Conservation (phyloP, 1,140 invertebrate genomes). For the Drosophila sproati region DNA sequence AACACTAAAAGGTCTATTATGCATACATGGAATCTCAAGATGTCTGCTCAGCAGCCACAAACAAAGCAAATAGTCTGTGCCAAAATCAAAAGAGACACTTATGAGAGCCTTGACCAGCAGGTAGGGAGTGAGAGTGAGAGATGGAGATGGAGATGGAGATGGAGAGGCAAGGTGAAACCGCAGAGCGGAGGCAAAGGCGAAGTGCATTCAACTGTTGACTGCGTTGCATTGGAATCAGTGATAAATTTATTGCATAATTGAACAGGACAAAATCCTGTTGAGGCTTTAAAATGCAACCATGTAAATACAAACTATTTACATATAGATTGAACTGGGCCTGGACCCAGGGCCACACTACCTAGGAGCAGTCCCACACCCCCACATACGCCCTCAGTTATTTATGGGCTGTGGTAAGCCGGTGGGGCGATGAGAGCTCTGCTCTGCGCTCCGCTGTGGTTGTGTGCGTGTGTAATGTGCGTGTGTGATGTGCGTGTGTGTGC, state of each 20-base stretch:
- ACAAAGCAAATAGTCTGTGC: slow-evolving; percentile 40
- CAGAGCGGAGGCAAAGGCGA: slow-evolving; percentile 8
- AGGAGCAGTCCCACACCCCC: slow-evolving; percentile 18
- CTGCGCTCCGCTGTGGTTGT: slow-evolving; percentile 14
- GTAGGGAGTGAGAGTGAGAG: background rate
- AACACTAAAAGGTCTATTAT: slow-evolving; percentile 7
- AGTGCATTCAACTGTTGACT: slow-evolving; percentile 45
- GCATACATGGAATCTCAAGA: slow-evolving; percentile 31
- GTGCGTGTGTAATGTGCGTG: slow-evolving; percentile 20
- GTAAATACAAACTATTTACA: slow-evolving; percentile 57
- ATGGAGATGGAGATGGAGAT: background rate
- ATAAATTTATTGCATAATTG: slow-evolving; percentile 83
- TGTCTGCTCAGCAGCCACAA: slow-evolving; percentile 34
- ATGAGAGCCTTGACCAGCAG: background rate
- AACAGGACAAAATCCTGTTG: slow-evolving; percentile 67
- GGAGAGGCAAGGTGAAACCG: slow-evolving; percentile 7
- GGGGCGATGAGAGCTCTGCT: slow-evolving; percentile 12
- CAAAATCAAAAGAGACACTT: slow-evolving; percentile 56
- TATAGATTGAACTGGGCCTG: slow-evolving; percentile 45
- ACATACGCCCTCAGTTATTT: slow-evolving; percentile 61
- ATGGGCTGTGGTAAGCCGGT: slow-evolving; percentile 64
- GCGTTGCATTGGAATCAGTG: slow-evolving; percentile 56
- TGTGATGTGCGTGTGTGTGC: slow-evolving; percentile 24
- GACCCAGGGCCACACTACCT: slow-evolving; percentile 22
- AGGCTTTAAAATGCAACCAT: slow-evolving; percentile 68